Percentiles rank a stretch among this genome's conserved stretches.
Conservation (phyloP, 2,113 vertebrate species). For the Pandion haliaetus region DNA sequence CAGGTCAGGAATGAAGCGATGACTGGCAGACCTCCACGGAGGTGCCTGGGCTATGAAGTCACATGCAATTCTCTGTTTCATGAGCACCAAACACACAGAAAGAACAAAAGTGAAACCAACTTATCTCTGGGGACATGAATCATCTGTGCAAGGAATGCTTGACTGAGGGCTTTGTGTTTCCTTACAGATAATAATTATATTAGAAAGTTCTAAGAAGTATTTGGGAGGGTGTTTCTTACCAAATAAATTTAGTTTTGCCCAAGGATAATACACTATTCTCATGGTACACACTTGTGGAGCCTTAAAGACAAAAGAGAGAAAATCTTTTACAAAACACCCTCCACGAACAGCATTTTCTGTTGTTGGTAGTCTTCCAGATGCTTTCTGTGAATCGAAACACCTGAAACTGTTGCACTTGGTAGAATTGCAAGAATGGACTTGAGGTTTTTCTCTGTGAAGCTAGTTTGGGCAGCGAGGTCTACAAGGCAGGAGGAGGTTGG, state of each 20-base stretch:
- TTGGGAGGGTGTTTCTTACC: background rate
- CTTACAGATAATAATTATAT: background rate
- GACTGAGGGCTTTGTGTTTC: background rate
- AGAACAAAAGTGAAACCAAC: background rate
- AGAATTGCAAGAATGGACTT: background rate
- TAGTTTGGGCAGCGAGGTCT: background rate
- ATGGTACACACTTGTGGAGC: background rate
- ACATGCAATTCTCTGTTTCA: background rate
- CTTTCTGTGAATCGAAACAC: background rate
- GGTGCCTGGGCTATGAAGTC: background rate
- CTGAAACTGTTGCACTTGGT: background rate
- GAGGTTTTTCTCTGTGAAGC: background rate
- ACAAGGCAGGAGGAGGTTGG: fast-evolving
- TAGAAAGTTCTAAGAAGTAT: background rate
- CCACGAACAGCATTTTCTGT: background rate
- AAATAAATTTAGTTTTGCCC: background rate
- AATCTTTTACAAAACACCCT: background rate
- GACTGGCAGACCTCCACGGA: background rate
- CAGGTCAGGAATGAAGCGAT: background rate
- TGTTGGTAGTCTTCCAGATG: background rate
- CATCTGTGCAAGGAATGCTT: background rate
- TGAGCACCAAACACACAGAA: background rate
- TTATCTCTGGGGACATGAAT: background rate
- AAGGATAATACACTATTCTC: background rate
- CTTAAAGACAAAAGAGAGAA: background rate